phyloP scores from a whole-genome alignment of 1,140 invertebrate species.

The Berghia stephanieae region DNA sequence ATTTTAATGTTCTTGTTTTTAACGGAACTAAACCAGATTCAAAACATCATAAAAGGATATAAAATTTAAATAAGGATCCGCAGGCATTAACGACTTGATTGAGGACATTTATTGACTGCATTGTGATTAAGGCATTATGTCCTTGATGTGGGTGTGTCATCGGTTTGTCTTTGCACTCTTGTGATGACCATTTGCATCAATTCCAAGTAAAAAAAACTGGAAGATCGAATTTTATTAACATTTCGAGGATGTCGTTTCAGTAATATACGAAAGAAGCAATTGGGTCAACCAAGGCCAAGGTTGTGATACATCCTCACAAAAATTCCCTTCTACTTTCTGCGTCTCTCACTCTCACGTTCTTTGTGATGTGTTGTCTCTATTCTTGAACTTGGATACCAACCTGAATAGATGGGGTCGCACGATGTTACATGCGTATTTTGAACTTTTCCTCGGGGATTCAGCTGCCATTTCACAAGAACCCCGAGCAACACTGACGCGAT shows the following conservation, averaged over 20 bases:
- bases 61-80: not conserved
- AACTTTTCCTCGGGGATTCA: slow-evolving; percentile 76
- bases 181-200: not conserved
- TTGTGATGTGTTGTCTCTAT: slow-evolving; percentile 18
- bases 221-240: too few relatives aligned
- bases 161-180: not conserved
- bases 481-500: not conserved
- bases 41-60: too few relatives aligned
- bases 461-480: slow-evolving; percentile 76
- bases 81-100: not conserved
- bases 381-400: slow-evolving; percentile 43
- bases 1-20: not conserved
- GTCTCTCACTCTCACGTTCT: not conserved
- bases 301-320: not conserved
- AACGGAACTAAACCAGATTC: not conserved
- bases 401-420: slow-evolving; percentile 87
- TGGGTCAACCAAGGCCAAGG: too few relatives aligned
- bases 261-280: too few relatives aligned
- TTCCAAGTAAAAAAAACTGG: too few relatives aligned
- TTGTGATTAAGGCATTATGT: not conserved
- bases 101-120: not conserved
- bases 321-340: not conserved
- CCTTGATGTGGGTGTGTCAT: not conserved
- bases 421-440: slow-evolving; percentile 71
- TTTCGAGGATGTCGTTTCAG: too few relatives aligned